Evolutionary conservation across 1,140 invertebrate species (phyloP), one percentile per base, ranked within the genome.

Genomic region (Hylaeus anthracinus): DNA sequence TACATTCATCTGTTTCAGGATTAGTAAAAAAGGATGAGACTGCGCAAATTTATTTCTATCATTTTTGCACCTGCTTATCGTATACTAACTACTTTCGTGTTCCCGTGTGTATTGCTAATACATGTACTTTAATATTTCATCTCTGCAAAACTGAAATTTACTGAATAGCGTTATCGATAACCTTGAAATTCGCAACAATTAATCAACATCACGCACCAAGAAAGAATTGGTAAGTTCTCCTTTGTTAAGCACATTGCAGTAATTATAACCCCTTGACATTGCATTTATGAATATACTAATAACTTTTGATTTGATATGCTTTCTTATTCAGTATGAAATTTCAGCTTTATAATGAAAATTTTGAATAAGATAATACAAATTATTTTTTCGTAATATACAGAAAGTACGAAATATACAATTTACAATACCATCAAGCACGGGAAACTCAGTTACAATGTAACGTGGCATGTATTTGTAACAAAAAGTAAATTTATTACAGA

Each of bases 41-140:
- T 43, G 9, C 55, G 65, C 45, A 43, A 43, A 77, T 12, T 76
- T 69, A 77, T 60, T 26, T 60, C 65, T 51, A 70, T 70, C 51
- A 77, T 41, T 61, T 70, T 77, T 65, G 26, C 74, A 51, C 10
- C 43, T 41, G 65, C 39, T 77, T 77, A 70, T 77, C 74, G 74
- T 77, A 77, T 77, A 77, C 66, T 66, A 60, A 70, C 74, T 77
- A 77, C 74, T 77, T 77, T 77, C 74, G 43, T 77, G 74, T 77
- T 77, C 74, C 74, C 74, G 55, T 77, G 48, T 70, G 37, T 77
- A 77, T 70, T 77, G 64, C 66, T 60, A 43, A 51, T 70, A 60
- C 10, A 69, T 37, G 12, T 77, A 60, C 14, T 70, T 67, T 6
- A 60, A 51, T 45, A 6, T 12, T 48, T 70, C 26, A 4, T 51